Conservation (phyloP, 2,797 vertebrate genomes). For the Zenarchopterus dispar region DNA sequence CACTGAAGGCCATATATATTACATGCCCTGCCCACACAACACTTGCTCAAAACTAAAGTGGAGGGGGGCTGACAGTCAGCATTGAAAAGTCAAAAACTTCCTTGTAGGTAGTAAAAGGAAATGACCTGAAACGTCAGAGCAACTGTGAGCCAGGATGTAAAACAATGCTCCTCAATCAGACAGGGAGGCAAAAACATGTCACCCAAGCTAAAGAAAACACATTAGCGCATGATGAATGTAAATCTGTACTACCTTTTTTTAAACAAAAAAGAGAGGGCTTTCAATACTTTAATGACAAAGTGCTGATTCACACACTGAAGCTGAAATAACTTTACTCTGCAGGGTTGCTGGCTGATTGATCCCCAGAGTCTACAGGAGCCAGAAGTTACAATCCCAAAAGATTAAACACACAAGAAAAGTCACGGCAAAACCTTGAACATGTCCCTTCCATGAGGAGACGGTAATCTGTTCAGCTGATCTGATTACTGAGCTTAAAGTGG, state of each 20-base stretch:
- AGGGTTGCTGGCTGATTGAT: conserved; percentile 41
- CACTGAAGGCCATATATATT: conserved; percentile 63
- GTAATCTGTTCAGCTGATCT: conserved; percentile 42
- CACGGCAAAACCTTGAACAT: conserved; percentile 37
- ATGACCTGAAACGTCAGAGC: conserved; percentile 24
- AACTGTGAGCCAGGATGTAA: conserved; percentile 16
- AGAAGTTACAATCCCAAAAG: conserved; percentile 42
- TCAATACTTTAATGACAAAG: conserved; percentile 40
- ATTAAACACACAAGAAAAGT: conserved; percentile 57
- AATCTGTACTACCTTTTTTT: conserved; percentile 21
- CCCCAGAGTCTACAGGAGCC: conserved; percentile 47
- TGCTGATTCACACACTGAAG: conserved; percentile 61
- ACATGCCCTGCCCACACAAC: conserved; percentile 56
- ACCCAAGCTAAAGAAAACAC: conserved; percentile 4
- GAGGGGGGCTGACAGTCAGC: conserved; percentile 40
- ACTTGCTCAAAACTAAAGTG: conserved; percentile 37
- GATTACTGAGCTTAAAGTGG: conserved; percentile 28
- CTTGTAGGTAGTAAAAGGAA: conserved; percentile 16
- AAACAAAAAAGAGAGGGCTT: conserved; percentile 2
- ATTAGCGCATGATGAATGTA: conserved; percentile 1
- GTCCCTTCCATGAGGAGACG: conserved; percentile 45
- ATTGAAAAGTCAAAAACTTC: conserved; percentile 29
- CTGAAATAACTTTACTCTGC: conserved; percentile 55
- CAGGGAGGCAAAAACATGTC: conserved; percentile 16
- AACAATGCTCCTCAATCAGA: conserved; percentile 46